Base-by-base conservation (phyloP, 2,113 vertebrate species). In the Halichoeres trimaculatus region DNA sequence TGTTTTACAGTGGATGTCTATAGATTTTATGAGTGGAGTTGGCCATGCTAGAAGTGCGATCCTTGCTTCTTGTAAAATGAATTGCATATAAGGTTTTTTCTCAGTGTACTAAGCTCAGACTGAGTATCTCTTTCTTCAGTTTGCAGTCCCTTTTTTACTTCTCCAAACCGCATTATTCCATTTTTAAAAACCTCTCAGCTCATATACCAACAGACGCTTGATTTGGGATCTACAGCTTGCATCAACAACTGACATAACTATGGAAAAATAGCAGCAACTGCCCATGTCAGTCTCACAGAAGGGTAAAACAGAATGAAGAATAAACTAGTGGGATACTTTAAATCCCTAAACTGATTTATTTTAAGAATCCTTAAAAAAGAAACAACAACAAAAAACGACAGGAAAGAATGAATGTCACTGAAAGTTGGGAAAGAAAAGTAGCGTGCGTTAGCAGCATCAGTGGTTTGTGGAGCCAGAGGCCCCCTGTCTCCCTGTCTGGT, bases 1-100 rank as follows among this genome's bases (percentile, higher is more conserved):
- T 69, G 78, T 84, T 89, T 91, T 88, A 89, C 85, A 90, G 80
- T 88, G 72, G 86, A 85, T 85, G 84, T 86, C 84, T 84, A 71
- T 88, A 69, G 82, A 64, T 78, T 92, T 91, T 91, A 91, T 91
- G 88, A 74, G 70, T 48, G 22, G 73, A 88, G 83, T 78, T 86
- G 78, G 83, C 78, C 38, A 79, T 85, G 85, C 90, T 87, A 58
- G 43, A 69, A 90, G 68, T 81, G 70, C 84, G 80, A 85, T 89
- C 67, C 83, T 77, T 48, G 76, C 35, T 83, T 87, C 88, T 89
- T 89, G 78, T 89, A 83, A 89, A 90, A 89, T 56, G 56, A 83
- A 77, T 78, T 3, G 53, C 78, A 90, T 89, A 85, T 71, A 77
- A 72, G 79, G 80, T 63, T 85, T 85, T n/a, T 80, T 83, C 81